Conservation (phyloP, 2,797 vertebrate genomes). For the Rhinoraja longicauda region DNA sequence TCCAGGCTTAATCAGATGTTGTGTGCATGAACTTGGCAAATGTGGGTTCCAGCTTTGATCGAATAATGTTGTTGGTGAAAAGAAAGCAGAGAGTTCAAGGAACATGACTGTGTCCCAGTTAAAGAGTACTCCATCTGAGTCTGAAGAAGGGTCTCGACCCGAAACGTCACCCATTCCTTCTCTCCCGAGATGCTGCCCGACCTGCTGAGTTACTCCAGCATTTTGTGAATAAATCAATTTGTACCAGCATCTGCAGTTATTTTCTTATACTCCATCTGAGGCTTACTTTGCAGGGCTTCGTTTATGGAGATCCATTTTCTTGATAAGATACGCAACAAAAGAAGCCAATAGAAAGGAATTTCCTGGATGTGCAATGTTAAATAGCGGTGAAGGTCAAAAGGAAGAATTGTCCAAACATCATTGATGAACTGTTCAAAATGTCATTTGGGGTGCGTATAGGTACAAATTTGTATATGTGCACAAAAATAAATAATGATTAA, state of each 20-base stretch:
- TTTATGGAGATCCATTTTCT: background rate
- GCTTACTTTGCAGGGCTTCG: background rate
- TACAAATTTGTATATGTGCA: too few relatives aligned
- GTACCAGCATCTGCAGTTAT: too few relatives aligned
- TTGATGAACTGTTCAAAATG: background rate
- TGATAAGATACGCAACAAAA: background rate
- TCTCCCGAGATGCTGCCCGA: too few relatives aligned
- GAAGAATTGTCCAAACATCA: background rate
- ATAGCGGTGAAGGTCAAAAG: background rate
- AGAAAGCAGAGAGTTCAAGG: background rate
- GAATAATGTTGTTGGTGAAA: background rate
- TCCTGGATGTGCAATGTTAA: background rate
- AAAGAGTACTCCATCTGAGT: background rate
- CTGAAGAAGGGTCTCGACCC: too few relatives aligned
- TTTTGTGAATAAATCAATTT: too few relatives aligned
- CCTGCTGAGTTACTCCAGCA: too few relatives aligned
- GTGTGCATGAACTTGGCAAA: background rate
- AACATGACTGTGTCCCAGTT: background rate
- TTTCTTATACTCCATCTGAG: too few relatives aligned
- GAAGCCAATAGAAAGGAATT: background rate
- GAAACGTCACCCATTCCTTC: too few relatives aligned
- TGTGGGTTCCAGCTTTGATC: background rate
- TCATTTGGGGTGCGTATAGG: background rate
- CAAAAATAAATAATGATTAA: background rate
- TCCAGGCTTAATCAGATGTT: background rate